phyloP scores from a whole-genome alignment of 2,113 vertebrate species.

The Gymnarchus niloticus region DNA sequence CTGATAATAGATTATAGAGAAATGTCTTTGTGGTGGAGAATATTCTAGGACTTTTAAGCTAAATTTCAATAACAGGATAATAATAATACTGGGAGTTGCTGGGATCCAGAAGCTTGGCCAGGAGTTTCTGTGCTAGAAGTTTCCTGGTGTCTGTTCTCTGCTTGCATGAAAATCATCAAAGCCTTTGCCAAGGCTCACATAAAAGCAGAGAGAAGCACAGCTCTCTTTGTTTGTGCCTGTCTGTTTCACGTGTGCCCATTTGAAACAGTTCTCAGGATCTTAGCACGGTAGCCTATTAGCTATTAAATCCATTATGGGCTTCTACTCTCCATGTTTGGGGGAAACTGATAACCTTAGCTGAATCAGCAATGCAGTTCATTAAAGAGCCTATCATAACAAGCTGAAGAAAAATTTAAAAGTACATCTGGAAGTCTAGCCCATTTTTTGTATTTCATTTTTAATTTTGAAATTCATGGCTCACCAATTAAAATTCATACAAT shows the following conservation, averaged over 20 bases:
- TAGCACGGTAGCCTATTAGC: not conserved
- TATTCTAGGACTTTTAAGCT: not conserved
- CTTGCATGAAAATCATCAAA: not conserved
- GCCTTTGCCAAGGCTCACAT: not conserved
- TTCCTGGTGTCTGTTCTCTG: not conserved
- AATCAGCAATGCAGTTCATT: not conserved
- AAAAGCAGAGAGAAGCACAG: not conserved
- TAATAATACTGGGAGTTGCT: not conserved
- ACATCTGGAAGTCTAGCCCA: not conserved
- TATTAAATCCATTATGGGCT: not conserved
- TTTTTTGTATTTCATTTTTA: not conserved
- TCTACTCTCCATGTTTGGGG: not conserved
- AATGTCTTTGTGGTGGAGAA: not conserved
- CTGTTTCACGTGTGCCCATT: not conserved
- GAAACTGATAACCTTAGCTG: not conserved
- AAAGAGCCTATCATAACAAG: not conserved
- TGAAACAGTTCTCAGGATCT: not conserved
- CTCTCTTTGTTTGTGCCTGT: not conserved
- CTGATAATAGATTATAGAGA: not conserved
- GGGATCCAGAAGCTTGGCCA: not conserved
- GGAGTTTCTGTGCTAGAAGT: not conserved
- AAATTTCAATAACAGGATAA: not conserved
- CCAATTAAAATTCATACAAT: not conserved
- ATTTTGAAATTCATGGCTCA: not conserved
- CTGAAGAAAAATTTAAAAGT: not conserved